phyloP scores from a whole-genome alignment of 2,113 vertebrate species.

The Bungarus multicinctus region DNA sequence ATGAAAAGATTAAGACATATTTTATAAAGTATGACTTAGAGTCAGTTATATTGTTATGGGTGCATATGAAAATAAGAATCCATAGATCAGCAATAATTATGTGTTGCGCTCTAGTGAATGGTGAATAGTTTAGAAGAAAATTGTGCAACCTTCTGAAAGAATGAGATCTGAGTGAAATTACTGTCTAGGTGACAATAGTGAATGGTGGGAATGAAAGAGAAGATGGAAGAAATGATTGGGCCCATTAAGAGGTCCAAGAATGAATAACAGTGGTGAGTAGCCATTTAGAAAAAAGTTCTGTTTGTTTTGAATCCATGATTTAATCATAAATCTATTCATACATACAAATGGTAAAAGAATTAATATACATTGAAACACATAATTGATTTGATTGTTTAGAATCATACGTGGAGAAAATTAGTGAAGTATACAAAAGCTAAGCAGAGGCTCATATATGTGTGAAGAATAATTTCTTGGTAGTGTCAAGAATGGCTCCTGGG shows the following conservation, averaged over 20 bases:
- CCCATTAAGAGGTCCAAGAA: background rate
- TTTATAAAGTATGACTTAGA: background rate
- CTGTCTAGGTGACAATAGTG: background rate
- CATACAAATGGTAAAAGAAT: background rate
- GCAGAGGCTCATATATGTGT: background rate
- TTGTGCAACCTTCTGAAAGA: background rate
- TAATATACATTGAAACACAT: background rate
- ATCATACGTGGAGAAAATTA: background rate
- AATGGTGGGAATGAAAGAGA: background rate
- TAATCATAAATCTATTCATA: background rate
- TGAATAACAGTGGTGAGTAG: background rate
- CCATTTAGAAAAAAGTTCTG: background rate
- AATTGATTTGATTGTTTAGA: background rate
- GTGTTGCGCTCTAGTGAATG: background rate
- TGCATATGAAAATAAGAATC: background rate
- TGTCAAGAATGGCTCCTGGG: background rate
- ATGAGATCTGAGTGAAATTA: background rate
- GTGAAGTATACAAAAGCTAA: background rate
- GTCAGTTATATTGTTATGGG: background rate
- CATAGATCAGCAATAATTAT: background rate
- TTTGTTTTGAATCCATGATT: background rate
- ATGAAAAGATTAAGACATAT: background rate
- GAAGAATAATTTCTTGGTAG: background rate
- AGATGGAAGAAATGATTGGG: background rate
- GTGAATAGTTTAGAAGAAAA: background rate